These are phyloP conservation scores for Latrodectus geometricus DNA, from an alignment of 1,140 invertebrate genomes.

Conservation along the genomic window DNA sequence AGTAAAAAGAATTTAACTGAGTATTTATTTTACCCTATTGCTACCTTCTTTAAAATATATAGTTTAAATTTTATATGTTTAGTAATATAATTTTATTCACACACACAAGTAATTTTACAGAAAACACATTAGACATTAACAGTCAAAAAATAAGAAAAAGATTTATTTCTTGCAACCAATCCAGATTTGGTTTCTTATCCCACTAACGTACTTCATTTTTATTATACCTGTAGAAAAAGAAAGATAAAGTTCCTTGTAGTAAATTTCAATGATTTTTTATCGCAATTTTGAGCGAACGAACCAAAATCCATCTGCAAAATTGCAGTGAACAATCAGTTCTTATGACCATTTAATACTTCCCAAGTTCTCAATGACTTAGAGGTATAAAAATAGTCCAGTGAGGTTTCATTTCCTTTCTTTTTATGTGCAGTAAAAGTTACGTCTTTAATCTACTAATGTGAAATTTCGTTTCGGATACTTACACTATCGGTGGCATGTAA, in stretches of 20 bases:
- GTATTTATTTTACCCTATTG: no score
- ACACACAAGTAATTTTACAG: no score
- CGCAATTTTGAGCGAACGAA: background rate
- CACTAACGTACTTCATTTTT: no score
- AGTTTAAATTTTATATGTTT: no score
- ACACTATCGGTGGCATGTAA: no score
- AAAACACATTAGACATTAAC: no score
- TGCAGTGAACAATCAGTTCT: slow-evolving; percentile 6
- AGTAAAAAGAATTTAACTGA: no score
- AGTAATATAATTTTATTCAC: no score
- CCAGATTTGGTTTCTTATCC: no score
- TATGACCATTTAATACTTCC: background rate
- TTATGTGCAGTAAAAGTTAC: background rate
- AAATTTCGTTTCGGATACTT: background rate
- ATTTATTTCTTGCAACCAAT: no score
- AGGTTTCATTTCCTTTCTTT: slow-evolving; percentile 10
- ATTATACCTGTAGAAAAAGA: background rate
- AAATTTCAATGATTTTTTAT: background rate
- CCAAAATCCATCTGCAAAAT: slow-evolving; percentile 5
- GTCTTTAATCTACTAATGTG: slow-evolving; percentile 20
- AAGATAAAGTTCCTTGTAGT: background rate
- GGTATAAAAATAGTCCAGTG: background rate
- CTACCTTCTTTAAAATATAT: no score
- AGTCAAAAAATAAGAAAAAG: no score
- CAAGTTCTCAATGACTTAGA: background rate